Evolutionary conservation across 2,888 invertebrate species (phyloP), one percentile per base, ranked within the genome.

Genomic region (Heliconius charithonia): DNA sequence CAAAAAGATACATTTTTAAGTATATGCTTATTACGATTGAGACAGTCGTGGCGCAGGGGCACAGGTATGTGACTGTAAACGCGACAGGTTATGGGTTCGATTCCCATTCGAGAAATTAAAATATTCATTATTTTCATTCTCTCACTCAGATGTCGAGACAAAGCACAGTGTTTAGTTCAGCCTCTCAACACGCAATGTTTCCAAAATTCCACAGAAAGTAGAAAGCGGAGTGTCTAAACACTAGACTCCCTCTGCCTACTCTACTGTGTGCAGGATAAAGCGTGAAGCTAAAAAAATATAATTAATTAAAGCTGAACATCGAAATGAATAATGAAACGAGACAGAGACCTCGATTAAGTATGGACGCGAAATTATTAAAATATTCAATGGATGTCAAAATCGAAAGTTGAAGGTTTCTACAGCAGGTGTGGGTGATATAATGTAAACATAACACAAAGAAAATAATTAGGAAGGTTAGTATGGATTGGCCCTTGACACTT

Each of bases 371-470:
- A 70, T 27, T 45, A 29, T 70, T 70, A 19, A 70, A 70, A 70
- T 70, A 51, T 29, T 70, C 27, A 51, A 29, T 51, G 45, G 27
- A 6, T 51, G 70, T 29, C 22, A 45, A 51, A 70, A 51, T 51
- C n/a, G 51, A 71, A 71, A 71, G 51, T 71, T 56, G 56, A 71
- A 71, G 71, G 71, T 29, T 29, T 56, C 22, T 29, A 13, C 4
- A 27, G n/a, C 37, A 37, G n/a, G n/a, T 67, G 37, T 37, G 2
- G 29, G 4, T 29, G 22, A 7, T 10, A 4, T 71, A 29, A 25
- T 51, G 27, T 70, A 29, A 27, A 70, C 45, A 27, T 27, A 45
- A 51, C 10, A 51, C 51, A 27, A 22, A 56, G 51, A 51, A 1
- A 29, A n/a, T 22, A n/a, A 72, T 72, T 56, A 32, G 32, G 32